Evolutionary conservation across 2,797 vertebrate species (phyloP).

Genomic region (Melanotaenia nigrans): DNA sequence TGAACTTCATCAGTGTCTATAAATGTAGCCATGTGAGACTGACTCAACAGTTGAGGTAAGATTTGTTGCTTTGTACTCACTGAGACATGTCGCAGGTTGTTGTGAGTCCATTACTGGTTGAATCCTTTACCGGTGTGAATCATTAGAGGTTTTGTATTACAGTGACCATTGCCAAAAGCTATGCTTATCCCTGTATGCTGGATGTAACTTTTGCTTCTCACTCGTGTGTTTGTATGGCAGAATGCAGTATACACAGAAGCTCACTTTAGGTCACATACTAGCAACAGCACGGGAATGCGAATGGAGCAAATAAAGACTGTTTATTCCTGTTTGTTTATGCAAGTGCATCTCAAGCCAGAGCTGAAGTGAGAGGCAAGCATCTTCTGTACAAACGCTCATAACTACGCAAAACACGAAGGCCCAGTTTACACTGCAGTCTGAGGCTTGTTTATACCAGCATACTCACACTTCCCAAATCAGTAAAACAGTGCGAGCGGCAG

Average conservation of each 20-base stretch:
- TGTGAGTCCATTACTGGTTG: slow-evolving; percentile 40
- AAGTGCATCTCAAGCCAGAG: slow-evolving; percentile 40
- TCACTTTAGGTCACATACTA: slow-evolving; percentile 46
- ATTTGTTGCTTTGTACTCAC: slow-evolving; percentile 17
- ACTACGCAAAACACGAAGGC: slow-evolving; percentile 67
- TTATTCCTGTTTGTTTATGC: slow-evolving; percentile 73
- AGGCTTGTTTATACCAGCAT: slow-evolving; percentile 51
- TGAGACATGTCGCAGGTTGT: slow-evolving; percentile 50
- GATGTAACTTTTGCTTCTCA: slow-evolving; percentile 14
- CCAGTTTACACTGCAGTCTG: slow-evolving; percentile 62
- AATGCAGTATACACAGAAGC: slow-evolving; percentile 29
- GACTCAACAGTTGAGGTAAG: slow-evolving; percentile 32
- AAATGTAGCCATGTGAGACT: slow-evolving; percentile 27
- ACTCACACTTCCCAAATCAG: slow-evolving; percentile 49
- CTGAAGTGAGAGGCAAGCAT: slow-evolving; percentile 42
- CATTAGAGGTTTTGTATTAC: slow-evolving; percentile 58
- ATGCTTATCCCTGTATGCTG: slow-evolving; percentile 12
- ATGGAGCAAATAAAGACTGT: slow-evolving; percentile 59
- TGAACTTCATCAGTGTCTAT: slow-evolving; percentile 34
- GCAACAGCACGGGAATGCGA: slow-evolving; percentile 50
- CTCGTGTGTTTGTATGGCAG: slow-evolving; percentile 11
- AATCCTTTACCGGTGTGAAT: slow-evolving; percentile 51
- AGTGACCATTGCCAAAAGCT: slow-evolving; percentile 41
- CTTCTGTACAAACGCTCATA: slow-evolving; percentile 46
- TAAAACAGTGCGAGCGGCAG: slow-evolving; percentile 45